These are phyloP conservation scores for Lonchura striata DNA, from an alignment of 2,113 vertebrate species.

Conservation along the genomic window DNA sequence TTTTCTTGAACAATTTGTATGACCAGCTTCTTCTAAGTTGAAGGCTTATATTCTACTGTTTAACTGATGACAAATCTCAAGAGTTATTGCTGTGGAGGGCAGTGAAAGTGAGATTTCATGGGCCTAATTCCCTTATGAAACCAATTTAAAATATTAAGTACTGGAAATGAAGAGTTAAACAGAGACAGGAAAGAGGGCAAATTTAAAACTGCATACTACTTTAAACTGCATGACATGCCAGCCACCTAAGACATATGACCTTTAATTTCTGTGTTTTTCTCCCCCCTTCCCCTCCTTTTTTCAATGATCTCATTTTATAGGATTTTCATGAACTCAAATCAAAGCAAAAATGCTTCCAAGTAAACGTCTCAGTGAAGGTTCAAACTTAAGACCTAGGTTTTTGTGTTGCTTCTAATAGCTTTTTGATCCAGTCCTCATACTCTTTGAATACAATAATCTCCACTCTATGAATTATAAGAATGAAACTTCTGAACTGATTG, in stretches of 20 bases:
- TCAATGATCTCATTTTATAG: not conserved
- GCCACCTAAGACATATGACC: not conserved
- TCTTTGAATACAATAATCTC: not conserved
- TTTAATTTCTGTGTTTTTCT: not conserved
- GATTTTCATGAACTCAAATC: not conserved
- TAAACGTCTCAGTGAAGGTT: not conserved
- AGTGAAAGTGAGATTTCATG: not conserved
- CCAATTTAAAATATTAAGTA: not conserved
- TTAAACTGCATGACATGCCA: not conserved
- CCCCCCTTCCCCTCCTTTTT: not conserved
- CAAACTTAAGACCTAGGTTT: not conserved
- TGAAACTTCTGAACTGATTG: not conserved
- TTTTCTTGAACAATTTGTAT: not conserved
- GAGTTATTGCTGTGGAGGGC: not conserved
- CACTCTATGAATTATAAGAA: not conserved
- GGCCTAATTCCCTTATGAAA: not conserved
- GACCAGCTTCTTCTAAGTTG: not conserved
- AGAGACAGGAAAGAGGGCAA: not conserved
- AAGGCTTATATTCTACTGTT: not conserved
- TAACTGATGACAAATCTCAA: not conserved
- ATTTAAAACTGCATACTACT: not conserved
- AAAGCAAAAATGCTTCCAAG: not conserved
- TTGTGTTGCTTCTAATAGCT: not conserved
- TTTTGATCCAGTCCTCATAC: not conserved
- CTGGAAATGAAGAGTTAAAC: not conserved